Evolutionary conservation across 2,113 vertebrate genomes (phyloP).

Genomic region (Turdus rufiventris): DNA sequence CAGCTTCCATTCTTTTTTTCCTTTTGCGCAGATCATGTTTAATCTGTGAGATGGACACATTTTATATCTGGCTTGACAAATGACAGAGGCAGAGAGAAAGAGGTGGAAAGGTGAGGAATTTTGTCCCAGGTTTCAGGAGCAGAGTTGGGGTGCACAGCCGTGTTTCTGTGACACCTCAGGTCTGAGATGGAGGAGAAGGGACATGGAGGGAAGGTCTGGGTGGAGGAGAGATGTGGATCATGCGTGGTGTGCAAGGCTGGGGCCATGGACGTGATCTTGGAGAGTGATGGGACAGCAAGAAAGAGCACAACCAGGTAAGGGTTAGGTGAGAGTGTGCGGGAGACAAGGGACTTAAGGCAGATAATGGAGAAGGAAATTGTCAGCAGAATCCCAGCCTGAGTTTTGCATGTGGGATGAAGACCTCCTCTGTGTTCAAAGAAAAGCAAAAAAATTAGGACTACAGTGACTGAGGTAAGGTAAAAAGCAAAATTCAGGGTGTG

Average conservation of each 20-base stretch:
- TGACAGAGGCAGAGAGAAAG: background rate
- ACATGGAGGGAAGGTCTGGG: background rate
- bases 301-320: background rate
- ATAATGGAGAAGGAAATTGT: background rate
- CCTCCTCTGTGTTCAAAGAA: background rate
- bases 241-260: fast-evolving
- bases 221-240: background rate
- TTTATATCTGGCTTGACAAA: background rate
- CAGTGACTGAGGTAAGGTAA: background rate
- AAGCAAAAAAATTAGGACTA: background rate
- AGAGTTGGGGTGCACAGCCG: fast-evolving
- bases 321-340: background rate
- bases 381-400: background rate
- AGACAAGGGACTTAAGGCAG: background rate
- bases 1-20: background rate
- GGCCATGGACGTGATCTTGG: background rate
- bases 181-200: background rate
- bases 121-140: background rate
- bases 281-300: background rate
- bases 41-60: background rate
- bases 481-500: background rate
- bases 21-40: background rate
- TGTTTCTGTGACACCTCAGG: background rate
- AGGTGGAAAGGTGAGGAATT: background rate
- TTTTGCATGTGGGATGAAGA: background rate